phyloP scores from a whole-genome alignment of 2,797 vertebrate genomes.

The Sebastes aleutianus region DNA sequence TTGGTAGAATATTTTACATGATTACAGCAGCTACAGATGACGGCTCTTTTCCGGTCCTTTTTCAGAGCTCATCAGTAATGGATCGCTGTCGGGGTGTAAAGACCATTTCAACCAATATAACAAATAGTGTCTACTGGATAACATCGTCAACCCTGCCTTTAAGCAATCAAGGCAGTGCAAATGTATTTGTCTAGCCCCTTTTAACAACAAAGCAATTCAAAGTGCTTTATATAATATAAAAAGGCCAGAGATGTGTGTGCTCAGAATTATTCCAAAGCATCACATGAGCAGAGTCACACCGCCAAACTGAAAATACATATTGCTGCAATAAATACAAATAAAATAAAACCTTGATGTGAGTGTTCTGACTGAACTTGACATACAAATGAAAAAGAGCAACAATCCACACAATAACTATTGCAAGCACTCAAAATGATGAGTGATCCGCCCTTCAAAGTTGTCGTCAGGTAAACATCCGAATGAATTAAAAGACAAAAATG shows the following conservation, averaged over 20 bases:
- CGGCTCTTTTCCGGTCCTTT: no score
- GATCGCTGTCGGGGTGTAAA: no score
- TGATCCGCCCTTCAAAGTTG: neutral
- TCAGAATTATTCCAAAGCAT: neutral
- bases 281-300: neutral
- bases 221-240: neutral
- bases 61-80: no score
- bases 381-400: neutral
- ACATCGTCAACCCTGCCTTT: no score
- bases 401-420: neutral
- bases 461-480: neutral
- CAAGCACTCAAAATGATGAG: neutral
- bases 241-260: neutral
- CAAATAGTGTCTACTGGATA: no score
- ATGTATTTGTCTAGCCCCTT: neutral
- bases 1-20: no score
- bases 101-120: no score
- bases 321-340: neutral
- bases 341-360: neutral
- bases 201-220: neutral
- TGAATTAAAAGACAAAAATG: neutral
- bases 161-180: neutral
- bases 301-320: neutral
- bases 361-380: constrained; percentile 1
- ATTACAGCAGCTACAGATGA: no score